phyloP scores from a whole-genome alignment of 2,113 vertebrate species.

The Syngnathus scovelli region DNA sequence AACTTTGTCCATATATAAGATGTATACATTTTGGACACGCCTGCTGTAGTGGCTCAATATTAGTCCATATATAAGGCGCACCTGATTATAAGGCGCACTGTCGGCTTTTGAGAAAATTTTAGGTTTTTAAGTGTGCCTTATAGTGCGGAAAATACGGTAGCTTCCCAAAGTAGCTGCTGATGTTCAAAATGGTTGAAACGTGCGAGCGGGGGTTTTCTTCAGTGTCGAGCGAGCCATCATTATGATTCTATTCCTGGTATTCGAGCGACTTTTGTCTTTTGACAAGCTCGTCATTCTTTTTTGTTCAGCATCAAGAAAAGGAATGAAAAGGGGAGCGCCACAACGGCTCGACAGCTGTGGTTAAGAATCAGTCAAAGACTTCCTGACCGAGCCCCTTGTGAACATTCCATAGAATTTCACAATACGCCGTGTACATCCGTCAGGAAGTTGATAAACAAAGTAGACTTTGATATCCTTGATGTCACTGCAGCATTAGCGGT shows the following conservation, averaged over 20 bases:
- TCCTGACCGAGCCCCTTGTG: conserved; percentile 14
- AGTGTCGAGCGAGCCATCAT: background rate
- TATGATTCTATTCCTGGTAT: conserved; percentile 2
- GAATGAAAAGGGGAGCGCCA: background rate
- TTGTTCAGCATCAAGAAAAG: conserved; percentile 18
- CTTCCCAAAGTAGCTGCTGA: background rate
- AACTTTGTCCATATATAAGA: too few relatives aligned
- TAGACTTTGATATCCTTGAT: background rate
- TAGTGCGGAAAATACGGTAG: too few relatives aligned
- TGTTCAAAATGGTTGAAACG: background rate
- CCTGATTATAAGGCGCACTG: too few relatives aligned
- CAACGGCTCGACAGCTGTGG: conserved; percentile 18
- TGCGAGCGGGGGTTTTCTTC: background rate
- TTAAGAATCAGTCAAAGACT: conserved; percentile 46
- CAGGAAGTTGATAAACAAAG: conserved; percentile 1
- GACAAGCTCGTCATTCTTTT: conserved; percentile 27
- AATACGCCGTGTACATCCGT: conserved; percentile 22
- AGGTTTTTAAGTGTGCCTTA: background rate
- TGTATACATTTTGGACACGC: too few relatives aligned
- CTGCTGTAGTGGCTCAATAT: too few relatives aligned
- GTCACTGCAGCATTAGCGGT: background rate
- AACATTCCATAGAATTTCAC: background rate
- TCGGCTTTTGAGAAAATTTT: too few relatives aligned
- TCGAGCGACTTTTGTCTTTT: conserved; percentile 4
- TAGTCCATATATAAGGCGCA: too few relatives aligned